A percentile compares a stretch with the other conserved stretches of the same genome.
phyloP scores from a whole-genome alignment of 2,797 vertebrate genomes.

The Chelon auratus region DNA sequence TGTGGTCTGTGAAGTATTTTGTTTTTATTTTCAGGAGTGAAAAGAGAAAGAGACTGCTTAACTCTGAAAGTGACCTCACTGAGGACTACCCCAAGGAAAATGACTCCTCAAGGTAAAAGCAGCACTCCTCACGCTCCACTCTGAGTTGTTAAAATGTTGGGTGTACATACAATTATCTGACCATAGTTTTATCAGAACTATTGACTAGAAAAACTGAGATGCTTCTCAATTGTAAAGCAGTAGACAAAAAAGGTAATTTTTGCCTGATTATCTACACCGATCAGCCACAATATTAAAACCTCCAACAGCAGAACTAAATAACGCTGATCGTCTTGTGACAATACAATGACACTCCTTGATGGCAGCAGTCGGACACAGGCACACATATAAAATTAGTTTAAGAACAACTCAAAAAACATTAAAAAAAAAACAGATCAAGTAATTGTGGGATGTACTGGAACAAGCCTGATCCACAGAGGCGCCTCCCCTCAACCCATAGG shows the following conservation, averaged over 20 bases:
- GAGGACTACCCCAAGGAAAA: conserved; percentile 99
- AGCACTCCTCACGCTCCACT: not conserved
- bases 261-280: too few relatives aligned
- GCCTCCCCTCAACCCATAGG: too few relatives aligned
- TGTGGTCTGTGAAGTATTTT: not conserved
- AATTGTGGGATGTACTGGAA: too few relatives aligned
- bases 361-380: too few relatives aligned
- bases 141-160: not conserved
- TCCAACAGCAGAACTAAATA: too few relatives aligned
- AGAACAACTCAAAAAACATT: too few relatives aligned
- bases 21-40: conserved; percentile 83
- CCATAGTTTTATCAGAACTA: not conserved
- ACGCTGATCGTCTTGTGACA: too few relatives aligned
- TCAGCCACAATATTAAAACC: too few relatives aligned
- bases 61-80: conserved; percentile 88
- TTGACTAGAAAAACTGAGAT: not conserved
- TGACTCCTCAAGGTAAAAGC: conserved; percentile 93
- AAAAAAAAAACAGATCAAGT: too few relatives aligned
- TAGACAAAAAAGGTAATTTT: not conserved
- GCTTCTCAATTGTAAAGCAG: not conserved
- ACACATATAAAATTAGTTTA: too few relatives aligned
- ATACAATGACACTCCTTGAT: too few relatives aligned
- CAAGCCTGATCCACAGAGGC: too few relatives aligned
- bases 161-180: not conserved
- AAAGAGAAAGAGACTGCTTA: conserved; percentile 91